phyloP scores from a whole-genome alignment of 2,888 invertebrate genomes.

The Augiades crinisus region DNA sequence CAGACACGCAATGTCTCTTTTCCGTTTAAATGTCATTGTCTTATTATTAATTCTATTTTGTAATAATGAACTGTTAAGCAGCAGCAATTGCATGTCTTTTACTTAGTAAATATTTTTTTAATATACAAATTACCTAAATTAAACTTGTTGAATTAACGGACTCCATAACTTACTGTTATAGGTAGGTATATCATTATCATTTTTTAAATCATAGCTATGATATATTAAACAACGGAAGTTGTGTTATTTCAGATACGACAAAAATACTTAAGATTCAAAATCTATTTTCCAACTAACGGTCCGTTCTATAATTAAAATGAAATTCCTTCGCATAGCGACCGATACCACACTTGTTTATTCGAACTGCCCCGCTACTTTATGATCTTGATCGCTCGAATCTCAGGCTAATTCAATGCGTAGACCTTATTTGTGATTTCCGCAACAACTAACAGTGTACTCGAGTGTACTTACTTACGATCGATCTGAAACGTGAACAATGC shows the following conservation, averaged over 20 bases:
- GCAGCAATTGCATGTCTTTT: too few relatives aligned
- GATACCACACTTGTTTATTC: conserved; percentile 27
- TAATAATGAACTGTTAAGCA: too few relatives aligned
- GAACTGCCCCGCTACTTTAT: conserved; percentile 25
- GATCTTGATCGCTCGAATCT: conserved; percentile 26
- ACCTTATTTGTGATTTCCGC: conserved; percentile 39
- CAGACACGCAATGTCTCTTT: conserved; percentile 16
- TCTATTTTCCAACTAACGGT: conserved; percentile 12
- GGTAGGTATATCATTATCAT: too few relatives aligned
- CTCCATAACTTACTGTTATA: too few relatives aligned
- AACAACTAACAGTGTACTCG: conserved; percentile 41
- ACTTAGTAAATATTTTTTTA: too few relatives aligned
- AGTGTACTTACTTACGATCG: conserved; percentile 54
- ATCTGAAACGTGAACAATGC: conserved; percentile 74
- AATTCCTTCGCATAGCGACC: conserved; percentile 21
- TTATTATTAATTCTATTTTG: too few relatives aligned
- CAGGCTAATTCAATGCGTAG: conserved; percentile 27
- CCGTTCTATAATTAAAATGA: conserved; percentile 25
- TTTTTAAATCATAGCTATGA: too few relatives aligned
- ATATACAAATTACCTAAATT: too few relatives aligned
- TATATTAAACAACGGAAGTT: neutral
- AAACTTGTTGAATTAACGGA: too few relatives aligned
- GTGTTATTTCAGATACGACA: neutral
- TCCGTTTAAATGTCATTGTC: too few relatives aligned
- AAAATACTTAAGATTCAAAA: neutral